Conservation (phyloP, 2,888 invertebrate species). For the Xestia c-nigrum region DNA sequence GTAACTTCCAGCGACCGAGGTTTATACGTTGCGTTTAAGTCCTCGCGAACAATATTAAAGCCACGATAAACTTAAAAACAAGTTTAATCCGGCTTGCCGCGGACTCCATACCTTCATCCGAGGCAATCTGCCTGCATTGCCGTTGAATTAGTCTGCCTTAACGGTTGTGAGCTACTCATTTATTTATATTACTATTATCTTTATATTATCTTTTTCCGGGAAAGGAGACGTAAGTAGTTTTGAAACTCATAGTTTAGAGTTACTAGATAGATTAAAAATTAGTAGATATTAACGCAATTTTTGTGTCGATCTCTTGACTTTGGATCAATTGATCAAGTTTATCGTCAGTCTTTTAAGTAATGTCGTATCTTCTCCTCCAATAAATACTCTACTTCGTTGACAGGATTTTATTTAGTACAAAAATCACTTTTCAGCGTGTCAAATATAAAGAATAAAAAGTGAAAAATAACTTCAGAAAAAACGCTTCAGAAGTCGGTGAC, state of each 20-base stretch:
- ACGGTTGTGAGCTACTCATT: slow-evolving; percentile 69
- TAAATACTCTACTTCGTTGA: not conserved
- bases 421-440: not conserved
- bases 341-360: not conserved
- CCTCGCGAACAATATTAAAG: slow-evolving; percentile 88
- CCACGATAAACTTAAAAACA: slow-evolving; percentile 89
- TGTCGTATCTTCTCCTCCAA: not conserved
- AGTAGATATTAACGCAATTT: not conserved
- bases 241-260: not conserved
- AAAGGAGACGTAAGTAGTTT: slow-evolving; percentile 12
- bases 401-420: not conserved
- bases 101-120: slow-evolving; percentile 81
- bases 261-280: not conserved
- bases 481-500: too few relatives aligned
- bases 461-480: too few relatives aligned
- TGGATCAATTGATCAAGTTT: not conserved
- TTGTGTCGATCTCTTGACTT: not conserved
- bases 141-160: slow-evolving; percentile 81
- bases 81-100: slow-evolving; percentile 87
- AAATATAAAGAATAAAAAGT: not conserved
- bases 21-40: slow-evolving; percentile 86
- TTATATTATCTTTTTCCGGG: slow-evolving; percentile 45
- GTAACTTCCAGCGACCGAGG: slow-evolving; percentile 76
- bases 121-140: slow-evolving; percentile 83
- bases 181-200: slow-evolving; percentile 60